These are phyloP conservation scores for Periplaneta americana DNA, from an alignment of 1,140 invertebrate species.

Conservation along the genomic window DNA sequence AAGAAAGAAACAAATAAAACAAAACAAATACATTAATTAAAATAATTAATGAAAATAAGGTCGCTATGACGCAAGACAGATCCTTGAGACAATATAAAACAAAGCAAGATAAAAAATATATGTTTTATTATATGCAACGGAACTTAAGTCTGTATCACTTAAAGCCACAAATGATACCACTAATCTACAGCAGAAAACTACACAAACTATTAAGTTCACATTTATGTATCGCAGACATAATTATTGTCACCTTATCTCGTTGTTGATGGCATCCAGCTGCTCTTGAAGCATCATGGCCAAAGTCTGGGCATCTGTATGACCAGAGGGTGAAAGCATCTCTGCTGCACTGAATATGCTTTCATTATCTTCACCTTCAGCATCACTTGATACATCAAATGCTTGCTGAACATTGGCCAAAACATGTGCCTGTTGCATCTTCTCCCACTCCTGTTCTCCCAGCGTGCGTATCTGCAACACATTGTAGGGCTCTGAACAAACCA, in stretches of 20 bases:
- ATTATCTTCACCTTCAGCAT: conserved; percentile 70
- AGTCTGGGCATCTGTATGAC: conserved; percentile 93
- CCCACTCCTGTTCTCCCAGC: conserved; percentile 75
- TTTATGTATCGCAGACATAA: too few species aligned
- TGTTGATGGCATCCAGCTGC: conserved; percentile 98
- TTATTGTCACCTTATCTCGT: conserved; percentile 85
- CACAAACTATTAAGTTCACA: too few species aligned
- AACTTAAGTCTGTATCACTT: too few species aligned
- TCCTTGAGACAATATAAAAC: too few species aligned
- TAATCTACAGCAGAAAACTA: too few species aligned
- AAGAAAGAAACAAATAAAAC: too few species aligned
- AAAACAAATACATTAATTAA: too few species aligned
- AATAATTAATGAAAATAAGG: too few species aligned
- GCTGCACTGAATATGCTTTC: conserved; percentile 66
- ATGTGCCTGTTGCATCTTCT: conserved; percentile 90
- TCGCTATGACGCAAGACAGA: too few species aligned
- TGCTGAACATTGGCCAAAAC: conserved; percentile 89
- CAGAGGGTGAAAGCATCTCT: conserved; percentile 66
- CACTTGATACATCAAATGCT: conserved; percentile 75
- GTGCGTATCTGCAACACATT: conserved; percentile 30
- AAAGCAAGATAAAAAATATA: too few species aligned
- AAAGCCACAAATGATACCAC: too few species aligned
- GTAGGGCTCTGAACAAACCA: background rate
- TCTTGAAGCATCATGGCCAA: conserved; percentile 98
- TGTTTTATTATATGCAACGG: too few species aligned